Evolutionary conservation across 2,888 invertebrate species (phyloP).

Genomic region (Drosophila mulleri): DNA sequence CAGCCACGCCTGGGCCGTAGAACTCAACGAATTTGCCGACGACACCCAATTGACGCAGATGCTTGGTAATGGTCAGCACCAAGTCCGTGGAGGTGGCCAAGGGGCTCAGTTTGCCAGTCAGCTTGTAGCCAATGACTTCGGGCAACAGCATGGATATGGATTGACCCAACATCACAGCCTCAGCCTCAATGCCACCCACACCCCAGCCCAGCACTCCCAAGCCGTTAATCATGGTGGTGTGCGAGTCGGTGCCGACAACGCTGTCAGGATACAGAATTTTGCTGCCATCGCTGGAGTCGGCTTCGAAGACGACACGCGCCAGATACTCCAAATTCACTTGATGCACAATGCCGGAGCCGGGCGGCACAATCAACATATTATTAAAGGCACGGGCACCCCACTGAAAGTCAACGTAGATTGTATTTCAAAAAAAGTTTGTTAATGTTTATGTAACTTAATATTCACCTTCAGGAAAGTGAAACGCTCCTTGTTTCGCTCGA

Average conservation of each 20-base stretch:
- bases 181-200: constrained; percentile 98
- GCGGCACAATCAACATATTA: constrained; percentile 99
- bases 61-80: constrained; percentile 98
- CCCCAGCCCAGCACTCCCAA: constrained; percentile 99
- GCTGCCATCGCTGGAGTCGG: constrained; percentile 82
- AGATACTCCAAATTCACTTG: constrained; percentile 99
- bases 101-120: constrained; percentile 92
- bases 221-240: constrained; percentile 99
- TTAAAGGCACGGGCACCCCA: constrained; percentile 98
- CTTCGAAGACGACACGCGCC: constrained; percentile 94
- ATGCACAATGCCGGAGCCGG: constrained; percentile 99
- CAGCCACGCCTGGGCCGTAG: constrained; percentile 96
- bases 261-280: constrained; percentile 93
- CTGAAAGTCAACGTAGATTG: constrained; percentile 84
- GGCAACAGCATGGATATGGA: constrained; percentile 98
- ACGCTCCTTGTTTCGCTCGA: constrained; percentile 97
- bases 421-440: no score
- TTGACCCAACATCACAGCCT: constrained; percentile 99
- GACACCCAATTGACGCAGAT: constrained; percentile 96
- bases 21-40: constrained; percentile 99
- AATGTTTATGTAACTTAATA: not conserved
- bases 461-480: constrained; percentile 97
- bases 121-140: constrained; percentile 96
- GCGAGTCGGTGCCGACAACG: constrained; percentile 98
- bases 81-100: constrained; percentile 98